Evolutionary conservation across 2,888 invertebrate genomes (phyloP).

Genomic region (Drosophila eohydei): DNA sequence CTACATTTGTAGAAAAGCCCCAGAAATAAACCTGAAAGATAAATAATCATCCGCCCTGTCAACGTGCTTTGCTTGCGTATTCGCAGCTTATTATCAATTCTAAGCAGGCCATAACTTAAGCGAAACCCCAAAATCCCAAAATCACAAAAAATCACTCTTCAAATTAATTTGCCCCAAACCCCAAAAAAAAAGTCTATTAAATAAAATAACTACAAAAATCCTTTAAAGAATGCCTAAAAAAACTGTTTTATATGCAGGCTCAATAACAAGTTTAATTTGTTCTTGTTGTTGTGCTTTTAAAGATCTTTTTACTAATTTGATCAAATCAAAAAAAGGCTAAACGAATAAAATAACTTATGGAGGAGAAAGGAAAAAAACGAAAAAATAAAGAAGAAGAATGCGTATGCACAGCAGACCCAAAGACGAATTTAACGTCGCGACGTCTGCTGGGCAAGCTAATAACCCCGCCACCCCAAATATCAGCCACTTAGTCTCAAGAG

Average conservation of each 20-base stretch:
- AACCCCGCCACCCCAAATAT: not conserved
- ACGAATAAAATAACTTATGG: constrained; percentile 48
- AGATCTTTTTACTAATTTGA: constrained; percentile 51
- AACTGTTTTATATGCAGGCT: constrained; percentile 52
- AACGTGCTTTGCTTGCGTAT: constrained; percentile 5
- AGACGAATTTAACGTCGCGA: constrained; percentile 14
- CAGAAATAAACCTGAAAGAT: not conserved
- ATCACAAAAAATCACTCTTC: constrained; percentile 34
- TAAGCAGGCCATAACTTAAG: constrained; percentile 32
- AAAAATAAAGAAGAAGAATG: constrained; percentile 12
- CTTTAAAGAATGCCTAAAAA: constrained; percentile 24
- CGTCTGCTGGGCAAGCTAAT: constrained; percentile 9
- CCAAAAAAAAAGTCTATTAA: not conserved
- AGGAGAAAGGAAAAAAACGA: constrained; percentile 7
- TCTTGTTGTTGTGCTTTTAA: constrained; percentile 37
- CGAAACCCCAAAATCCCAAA: constrained; percentile 22
- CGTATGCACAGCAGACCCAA: constrained; percentile 44
- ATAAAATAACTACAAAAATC: constrained; percentile 28
- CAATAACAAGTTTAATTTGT: constrained; percentile 18
- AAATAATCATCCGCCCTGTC: constrained; percentile 19
- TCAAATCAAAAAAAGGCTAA: constrained; percentile 39
- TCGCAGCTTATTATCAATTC: constrained; percentile 46
- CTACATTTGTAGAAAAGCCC: not conserved
- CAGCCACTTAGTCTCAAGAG: constrained; percentile 7
- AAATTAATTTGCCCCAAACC: constrained; percentile 44